Conservation (phyloP, 2,797 vertebrate species). For the Lophotriccus pileatus region DNA sequence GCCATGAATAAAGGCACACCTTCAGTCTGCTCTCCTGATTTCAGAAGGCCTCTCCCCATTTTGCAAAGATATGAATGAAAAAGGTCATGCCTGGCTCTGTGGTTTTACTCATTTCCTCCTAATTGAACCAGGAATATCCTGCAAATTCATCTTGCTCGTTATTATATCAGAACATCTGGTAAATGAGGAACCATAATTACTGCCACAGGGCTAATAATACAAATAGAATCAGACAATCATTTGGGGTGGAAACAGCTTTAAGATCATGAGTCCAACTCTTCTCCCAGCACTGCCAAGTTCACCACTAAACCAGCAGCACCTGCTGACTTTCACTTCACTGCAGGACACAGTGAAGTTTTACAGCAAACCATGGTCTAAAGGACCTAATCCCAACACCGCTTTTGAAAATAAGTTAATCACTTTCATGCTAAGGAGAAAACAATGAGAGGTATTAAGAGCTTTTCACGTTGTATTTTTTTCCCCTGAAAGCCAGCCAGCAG, state of each 20-base stretch:
- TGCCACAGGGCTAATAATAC: background rate
- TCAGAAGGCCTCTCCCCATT: background rate
- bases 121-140: background rate
- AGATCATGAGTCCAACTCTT: background rate
- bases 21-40: background rate
- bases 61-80: background rate
- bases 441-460: slow-evolving; percentile 1
- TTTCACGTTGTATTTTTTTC: background rate
- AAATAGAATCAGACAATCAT: background rate
- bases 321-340: background rate
- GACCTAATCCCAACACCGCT: background rate
- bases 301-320: background rate
- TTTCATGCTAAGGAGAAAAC: slow-evolving; percentile 25
- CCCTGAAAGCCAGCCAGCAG: background rate
- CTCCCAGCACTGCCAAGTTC: background rate
- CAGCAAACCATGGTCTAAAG: background rate
- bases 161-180: background rate
- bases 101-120: background rate
- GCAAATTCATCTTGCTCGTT: background rate
- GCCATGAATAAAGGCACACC: background rate
- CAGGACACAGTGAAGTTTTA: background rate
- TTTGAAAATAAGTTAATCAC: background rate
- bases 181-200: background rate
- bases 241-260: background rate
- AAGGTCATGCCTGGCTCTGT: background rate